Evolutionary conservation across 2,888 invertebrate genomes (phyloP).

Genomic region (Napeogenes sylphis): DNA sequence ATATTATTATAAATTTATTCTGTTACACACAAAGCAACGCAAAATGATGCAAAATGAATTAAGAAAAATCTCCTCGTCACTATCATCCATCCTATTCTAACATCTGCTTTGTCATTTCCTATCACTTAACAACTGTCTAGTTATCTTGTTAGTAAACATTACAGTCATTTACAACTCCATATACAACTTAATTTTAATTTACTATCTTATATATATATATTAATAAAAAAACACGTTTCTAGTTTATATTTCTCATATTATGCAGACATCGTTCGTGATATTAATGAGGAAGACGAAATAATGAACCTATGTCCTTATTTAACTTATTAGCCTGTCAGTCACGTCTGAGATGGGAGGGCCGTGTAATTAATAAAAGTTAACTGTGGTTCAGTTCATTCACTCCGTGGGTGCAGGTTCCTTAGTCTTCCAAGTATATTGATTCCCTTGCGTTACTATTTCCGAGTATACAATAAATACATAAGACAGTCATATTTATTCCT

Average conservation of each 20-base stretch:
- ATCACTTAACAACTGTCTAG: conserved; percentile 6
- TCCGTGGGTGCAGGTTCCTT: conserved; percentile 15
- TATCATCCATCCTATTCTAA: conserved; percentile 42
- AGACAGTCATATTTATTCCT: no score
- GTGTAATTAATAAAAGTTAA: conserved; percentile 41
- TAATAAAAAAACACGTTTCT: no score
- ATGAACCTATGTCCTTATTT: conserved; percentile 37
- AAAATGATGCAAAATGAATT: no score
- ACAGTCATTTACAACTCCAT: not conserved
- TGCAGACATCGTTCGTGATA: conserved; percentile 26
- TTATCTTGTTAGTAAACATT: conserved; percentile 2
- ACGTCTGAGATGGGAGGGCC: conserved; percentile 30
- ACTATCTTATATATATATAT: not conserved
- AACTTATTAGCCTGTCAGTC: conserved; percentile 38
- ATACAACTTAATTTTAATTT: not conserved
- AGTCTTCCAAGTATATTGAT: conserved; percentile 1
- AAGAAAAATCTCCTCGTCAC: conserved; percentile 24
- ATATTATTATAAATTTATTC: no score
- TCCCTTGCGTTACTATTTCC: no score
- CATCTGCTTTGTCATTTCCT: conserved; percentile 41
- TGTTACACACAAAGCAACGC: no score
- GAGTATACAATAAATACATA: no score
- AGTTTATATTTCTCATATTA: conserved; percentile 3
- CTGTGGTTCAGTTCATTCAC: conserved; percentile 26
- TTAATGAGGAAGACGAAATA: conserved; percentile 33